phyloP scores from a whole-genome alignment of 1,140 invertebrate genomes.

The Lucilia sericata region DNA sequence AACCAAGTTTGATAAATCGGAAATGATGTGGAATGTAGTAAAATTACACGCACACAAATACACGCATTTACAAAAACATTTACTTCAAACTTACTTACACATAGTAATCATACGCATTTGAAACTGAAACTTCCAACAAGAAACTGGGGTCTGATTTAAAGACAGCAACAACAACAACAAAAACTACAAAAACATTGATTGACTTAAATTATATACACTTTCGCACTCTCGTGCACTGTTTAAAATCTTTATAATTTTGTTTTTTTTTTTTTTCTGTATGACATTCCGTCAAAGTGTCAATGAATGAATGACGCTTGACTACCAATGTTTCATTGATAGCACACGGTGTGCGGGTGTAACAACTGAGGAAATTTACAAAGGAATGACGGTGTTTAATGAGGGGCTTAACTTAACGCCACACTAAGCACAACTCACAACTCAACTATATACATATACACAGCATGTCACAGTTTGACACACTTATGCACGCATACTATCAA shows the following conservation, averaged over 20 bases:
- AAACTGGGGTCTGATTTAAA: not conserved
- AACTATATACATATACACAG: not conserved
- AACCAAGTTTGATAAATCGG: constrained; percentile 14
- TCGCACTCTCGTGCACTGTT: not conserved
- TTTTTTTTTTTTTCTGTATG: not conserved
- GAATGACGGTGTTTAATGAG: constrained; percentile 23
- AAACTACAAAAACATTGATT: not conserved
- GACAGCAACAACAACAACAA: not conserved
- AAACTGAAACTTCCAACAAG: not conserved
- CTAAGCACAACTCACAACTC: not conserved
- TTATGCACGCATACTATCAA: not conserved
- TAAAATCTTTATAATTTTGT: not conserved
- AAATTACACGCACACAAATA: not conserved
- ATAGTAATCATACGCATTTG: no score
- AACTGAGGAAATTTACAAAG: not conserved
- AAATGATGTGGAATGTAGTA: constrained; percentile 9
- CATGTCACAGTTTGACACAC: not conserved
- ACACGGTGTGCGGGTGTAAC: no score
- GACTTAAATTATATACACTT: not conserved
- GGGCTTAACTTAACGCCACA: constrained; percentile 28
- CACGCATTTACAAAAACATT: no score
- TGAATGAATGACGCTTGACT: constrained; percentile 9
- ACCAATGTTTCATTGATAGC: not conserved
- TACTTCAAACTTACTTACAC: no score
- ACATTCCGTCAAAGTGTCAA: not conserved